Evolutionary conservation across 2,797 vertebrate species (phyloP), one percentile per base, ranked within the genome.

Genomic region (Calcarius lapponicus): DNA sequence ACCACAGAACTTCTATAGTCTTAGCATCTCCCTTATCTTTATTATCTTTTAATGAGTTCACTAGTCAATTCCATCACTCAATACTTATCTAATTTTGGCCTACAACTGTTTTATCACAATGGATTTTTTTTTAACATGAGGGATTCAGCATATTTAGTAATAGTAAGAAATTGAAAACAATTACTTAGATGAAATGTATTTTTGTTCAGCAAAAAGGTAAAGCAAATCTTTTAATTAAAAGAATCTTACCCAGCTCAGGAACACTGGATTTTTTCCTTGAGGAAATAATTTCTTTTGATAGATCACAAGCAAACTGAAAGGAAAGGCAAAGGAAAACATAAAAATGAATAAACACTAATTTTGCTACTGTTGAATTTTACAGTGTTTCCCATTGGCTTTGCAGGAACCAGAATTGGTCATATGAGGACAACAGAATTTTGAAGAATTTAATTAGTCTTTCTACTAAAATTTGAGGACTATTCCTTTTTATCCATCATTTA

Each of bases 51-150:
- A 79, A 90, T 8, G 69, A 53, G 54, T 73, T 81, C 48, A 14
- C 18, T 69, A 56, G 31, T 72, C 51, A 92, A 95, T 95, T 94
- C 67, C 67, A 76, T 80, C 73, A 67, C 40, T 95, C 80, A 56
- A 93, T 88, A 76, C 28, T 92, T 81, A 81, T 5, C 7, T 65
- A 64, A 81, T 95, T 93, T 86, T 65, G 56, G 18, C 45, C 40
- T 66, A 5, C 45, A 93, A 34, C 7, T 90, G 51, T 76, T 92
- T 81, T 51, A 80, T 79, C 43, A 32, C 8, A 66, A 88, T 74
- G 25, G 50, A 86, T 92, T 83, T 91, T 93, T 93, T 84, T 86
- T 11, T 86, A 91, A 40, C 25, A 62, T 38, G 32, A 80, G 17
- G 11, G 43, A 78, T 78, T 72, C 61, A 78, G 20, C 10, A 29